phyloP scores from a whole-genome alignment of 2,113 vertebrate genomes.

The Porphyrio hochstetteri region DNA sequence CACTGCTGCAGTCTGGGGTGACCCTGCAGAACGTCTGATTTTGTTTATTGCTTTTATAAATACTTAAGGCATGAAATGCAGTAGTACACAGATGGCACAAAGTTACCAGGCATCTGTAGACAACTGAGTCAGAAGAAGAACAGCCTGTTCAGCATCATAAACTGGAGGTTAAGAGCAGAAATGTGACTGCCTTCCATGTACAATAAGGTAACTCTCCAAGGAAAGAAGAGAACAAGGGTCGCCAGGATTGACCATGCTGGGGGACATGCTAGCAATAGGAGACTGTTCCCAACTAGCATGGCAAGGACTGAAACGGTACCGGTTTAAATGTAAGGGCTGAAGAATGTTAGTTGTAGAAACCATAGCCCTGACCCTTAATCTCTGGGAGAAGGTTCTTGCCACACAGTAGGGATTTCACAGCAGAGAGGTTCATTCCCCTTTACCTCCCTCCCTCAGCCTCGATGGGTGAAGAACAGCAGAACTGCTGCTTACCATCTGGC shows the following conservation, averaged over 20 bases:
- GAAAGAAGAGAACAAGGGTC: neutral
- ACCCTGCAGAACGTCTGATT: neutral
- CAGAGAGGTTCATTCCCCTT: neutral
- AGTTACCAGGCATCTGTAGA: constrained; percentile 20
- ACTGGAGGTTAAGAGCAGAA: neutral
- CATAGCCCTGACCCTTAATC: neutral
- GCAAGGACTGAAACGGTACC: neutral
- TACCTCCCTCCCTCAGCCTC: neutral
- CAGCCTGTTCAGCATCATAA: neutral
- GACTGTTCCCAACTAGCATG: neutral
- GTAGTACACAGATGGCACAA: constrained; percentile 1
- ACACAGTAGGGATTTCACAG: neutral
- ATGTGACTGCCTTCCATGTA: neutral
- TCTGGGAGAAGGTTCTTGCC: neutral
- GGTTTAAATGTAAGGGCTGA: neutral
- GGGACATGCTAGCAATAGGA: neutral
- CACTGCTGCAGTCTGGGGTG: neutral
- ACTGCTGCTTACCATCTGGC: constrained; percentile 70
- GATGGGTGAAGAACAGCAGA: neutral
- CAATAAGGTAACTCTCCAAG: neutral
- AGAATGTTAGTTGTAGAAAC: neutral
- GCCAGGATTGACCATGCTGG: neutral
- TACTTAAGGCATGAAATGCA: neutral
- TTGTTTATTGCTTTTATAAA: constrained; percentile 8
- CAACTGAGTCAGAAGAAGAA: constrained; percentile 17